Base-by-base conservation (phyloP, 2,888 invertebrate genomes). In the Iphiclides podalirius region DNA sequence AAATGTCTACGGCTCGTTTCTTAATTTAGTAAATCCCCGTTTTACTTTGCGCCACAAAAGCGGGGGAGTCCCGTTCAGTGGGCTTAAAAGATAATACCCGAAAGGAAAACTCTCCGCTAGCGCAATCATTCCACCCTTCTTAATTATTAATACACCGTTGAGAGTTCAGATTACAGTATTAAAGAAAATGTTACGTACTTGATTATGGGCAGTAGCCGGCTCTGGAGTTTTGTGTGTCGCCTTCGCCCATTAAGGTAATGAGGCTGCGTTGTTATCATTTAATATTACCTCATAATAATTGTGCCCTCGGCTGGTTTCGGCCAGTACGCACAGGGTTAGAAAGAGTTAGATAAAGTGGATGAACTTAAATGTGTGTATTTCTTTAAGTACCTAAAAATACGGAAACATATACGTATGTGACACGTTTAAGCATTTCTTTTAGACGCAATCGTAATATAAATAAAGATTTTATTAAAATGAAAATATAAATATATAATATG, bases 131-230 rank as follows among this genome's bases (percentile, higher is more conserved):
- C 66, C 67, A 67, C 76, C 79, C 75, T 72, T 67, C 70, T 80
- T 81, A 77, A 83, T 81, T 80, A 83, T 79, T 79, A 82, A 82
- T 80, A 75, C 70, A 65, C 73, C 66, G 67, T 64, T 65, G 70
- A 72, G 70, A 66, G 64, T 61, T 57, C 57, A 71, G 79, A 79
- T 80, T 80, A 80, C 63, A 65, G 73, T 63, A 67, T 72, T 70
- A 73, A 59, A 59, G 61, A 58, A 64, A 63, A 57, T 61, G 63
- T 68, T 64, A 73, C 63, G 62, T 63, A 61, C 57, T 63, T 57
- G 58, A 61, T 58, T 57, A 58, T 54, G 57, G 52, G 28, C 41
- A 53, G 37, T 42, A 31, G 26, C 13, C 31, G 36, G 11, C 3
- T 36, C 35, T 31, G 20, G 12, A 11, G 35, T 31, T 34, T 39